phyloP scores from a whole-genome alignment of 2,888 invertebrate genomes.

The Meliscaeva auricollis region DNA sequence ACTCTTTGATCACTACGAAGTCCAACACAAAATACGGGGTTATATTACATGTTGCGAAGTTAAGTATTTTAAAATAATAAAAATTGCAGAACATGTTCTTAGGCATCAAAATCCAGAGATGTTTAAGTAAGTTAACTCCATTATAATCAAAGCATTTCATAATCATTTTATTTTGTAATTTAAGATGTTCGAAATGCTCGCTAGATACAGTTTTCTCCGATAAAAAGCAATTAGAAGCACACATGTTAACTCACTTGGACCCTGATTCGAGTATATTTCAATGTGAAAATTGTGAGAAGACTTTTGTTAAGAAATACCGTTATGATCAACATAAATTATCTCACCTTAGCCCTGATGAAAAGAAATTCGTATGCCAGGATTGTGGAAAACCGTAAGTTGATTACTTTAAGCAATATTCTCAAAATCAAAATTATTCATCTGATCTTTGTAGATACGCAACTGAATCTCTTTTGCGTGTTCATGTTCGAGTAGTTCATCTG shows the following conservation, averaged over 20 bases:
- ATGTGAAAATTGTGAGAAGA: conserved; percentile 77
- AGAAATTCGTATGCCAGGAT: conserved; percentile 79
- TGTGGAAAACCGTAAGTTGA: conserved; percentile 81
- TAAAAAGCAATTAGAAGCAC: conserved; percentile 73
- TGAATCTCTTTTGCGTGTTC: conserved; percentile 73
- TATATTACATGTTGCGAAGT: conserved; percentile 77
- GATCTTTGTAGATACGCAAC: conserved; percentile 71
- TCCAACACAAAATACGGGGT: conserved; percentile 73
- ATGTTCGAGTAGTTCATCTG: conserved; percentile 75
- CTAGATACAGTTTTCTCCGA: conserved; percentile 65
- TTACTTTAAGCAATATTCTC: background rate
- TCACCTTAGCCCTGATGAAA: conserved; percentile 73
- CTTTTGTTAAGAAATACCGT: conserved; percentile 77
- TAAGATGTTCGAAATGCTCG: conserved; percentile 52
- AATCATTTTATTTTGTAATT: background rate
- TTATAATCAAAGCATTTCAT: background rate
- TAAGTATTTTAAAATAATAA: conserved; percentile 71
- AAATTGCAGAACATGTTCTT: conserved; percentile 76
- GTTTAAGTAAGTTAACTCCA: conserved; percentile 66
- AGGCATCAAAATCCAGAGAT: conserved; percentile 77
- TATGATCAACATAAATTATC: conserved; percentile 77
- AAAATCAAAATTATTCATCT: background rate
- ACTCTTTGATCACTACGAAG: conserved; percentile 75
- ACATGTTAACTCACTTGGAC: conserved; percentile 76
- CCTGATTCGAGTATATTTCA: conserved; percentile 65